These are phyloP conservation scores for Athalia circularis DNA, from an alignment of 2,888 invertebrate species.

Conservation along the genomic window DNA sequence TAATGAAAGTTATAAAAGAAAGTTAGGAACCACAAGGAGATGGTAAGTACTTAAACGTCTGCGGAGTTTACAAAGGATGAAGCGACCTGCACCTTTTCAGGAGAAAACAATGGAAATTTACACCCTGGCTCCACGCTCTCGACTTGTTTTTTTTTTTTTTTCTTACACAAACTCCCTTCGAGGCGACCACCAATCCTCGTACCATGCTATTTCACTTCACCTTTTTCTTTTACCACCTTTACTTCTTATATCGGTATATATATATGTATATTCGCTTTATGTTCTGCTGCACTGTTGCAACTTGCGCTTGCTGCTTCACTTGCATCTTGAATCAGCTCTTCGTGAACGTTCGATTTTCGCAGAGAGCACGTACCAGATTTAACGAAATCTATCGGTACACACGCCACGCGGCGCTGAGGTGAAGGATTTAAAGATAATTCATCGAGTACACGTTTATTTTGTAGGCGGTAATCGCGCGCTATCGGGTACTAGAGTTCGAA, in stretches of 20 bases:
- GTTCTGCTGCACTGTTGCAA: constrained; percentile 11
- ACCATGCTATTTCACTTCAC: neutral
- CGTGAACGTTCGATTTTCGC: constrained; percentile 11
- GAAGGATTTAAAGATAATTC: neutral
- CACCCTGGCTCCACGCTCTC: constrained; percentile 41
- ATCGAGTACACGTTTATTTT: neutral
- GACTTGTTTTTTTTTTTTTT: constrained; percentile 3
- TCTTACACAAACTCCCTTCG: constrained; percentile 32
- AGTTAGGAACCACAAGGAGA: constrained; percentile 43
- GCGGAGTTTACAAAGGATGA: constrained; percentile 40
- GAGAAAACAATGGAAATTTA: constrained; percentile 44
- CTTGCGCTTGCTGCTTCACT: neutral
- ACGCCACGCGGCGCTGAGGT: no score
- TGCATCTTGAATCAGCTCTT: constrained; percentile 38
- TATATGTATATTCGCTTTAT: neutral
- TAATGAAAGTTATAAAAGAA: constrained; percentile 44
- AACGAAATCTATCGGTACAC: constrained; percentile 17
- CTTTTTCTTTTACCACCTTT: neutral
- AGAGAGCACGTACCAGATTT: constrained; percentile 11
- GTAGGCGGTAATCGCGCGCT: neutral
- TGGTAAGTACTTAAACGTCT: constrained; percentile 45
- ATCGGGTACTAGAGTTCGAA: no score
- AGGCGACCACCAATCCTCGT: constrained; percentile 31
- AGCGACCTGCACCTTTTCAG: constrained; percentile 39
- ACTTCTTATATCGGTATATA: neutral